Percentiles rank a stretch among this genome's conserved stretches.
These are phyloP conservation scores for Cheilosia vernalis DNA, from an alignment of 2,888 invertebrate genomes.

Conservation along the genomic window DNA sequence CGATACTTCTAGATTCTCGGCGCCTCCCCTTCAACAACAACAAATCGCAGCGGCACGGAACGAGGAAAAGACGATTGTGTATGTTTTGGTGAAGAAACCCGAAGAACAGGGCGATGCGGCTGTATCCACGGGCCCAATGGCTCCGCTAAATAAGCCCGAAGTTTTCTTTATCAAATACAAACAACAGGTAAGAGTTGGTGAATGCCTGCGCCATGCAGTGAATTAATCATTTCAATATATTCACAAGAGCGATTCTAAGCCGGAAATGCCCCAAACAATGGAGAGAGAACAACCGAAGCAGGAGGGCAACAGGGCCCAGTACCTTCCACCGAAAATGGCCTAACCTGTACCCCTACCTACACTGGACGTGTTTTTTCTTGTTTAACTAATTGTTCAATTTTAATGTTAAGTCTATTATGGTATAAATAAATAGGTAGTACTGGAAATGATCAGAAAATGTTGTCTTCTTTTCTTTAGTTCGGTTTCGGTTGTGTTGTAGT, in stretches of 20 bases:
- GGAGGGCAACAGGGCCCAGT: neutral
- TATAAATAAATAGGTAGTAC: no score
- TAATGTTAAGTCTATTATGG: neutral
- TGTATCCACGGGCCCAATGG: neutral
- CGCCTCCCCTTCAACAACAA: neutral
- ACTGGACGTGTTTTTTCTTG: neutral
- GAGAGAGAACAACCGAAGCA: neutral
- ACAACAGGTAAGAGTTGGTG: neutral
- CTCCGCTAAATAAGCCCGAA: conserved; percentile 15
- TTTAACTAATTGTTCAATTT: neutral
- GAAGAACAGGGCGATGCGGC: neutral
- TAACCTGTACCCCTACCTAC: neutral
- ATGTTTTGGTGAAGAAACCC: conserved; percentile 23
- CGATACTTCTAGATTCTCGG: conserved; percentile 11
- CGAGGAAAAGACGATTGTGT: conserved; percentile 21
- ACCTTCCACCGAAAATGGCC: neutral
- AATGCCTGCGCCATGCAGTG: neutral
- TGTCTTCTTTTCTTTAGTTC: no score
- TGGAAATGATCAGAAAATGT: no score
- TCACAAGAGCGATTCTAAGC: neutral
- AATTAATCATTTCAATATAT: neutral
- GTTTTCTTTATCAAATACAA: conserved; percentile 27
- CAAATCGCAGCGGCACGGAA: neutral
- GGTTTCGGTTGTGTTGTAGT: no score
- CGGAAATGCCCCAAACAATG: neutral